A percentile compares a stretch with the other conserved stretches of the same genome.
Conservation (phyloP, 2,113 vertebrate genomes). For the Ciconia boyciana region DNA sequence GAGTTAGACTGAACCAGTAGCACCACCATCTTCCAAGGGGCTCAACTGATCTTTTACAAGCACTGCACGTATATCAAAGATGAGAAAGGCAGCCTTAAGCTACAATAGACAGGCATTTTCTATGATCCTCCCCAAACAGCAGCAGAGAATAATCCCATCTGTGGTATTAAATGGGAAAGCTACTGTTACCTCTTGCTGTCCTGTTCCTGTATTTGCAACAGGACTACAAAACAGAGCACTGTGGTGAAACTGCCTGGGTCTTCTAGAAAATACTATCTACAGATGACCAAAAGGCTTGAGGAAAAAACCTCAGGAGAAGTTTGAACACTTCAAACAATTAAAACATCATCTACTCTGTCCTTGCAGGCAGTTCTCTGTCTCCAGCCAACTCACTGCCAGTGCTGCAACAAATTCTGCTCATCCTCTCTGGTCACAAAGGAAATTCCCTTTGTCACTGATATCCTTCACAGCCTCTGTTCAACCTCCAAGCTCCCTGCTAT, state of each 20-base stretch:
- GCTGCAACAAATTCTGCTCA: neutral
- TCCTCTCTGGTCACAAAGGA: neutral
- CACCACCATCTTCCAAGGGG: neutral
- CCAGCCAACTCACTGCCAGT: neutral
- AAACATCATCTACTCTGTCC: neutral
- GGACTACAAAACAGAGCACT: neutral
- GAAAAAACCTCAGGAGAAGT: neutral
- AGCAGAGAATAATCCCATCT: neutral
- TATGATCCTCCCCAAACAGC: neutral
- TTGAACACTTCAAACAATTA: neutral
- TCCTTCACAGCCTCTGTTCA: too few species aligned
- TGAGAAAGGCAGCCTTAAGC: neutral
- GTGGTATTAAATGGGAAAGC: neutral
- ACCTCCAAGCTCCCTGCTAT: neutral
- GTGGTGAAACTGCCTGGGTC: neutral
- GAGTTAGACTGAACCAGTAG: neutral
- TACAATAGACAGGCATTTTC: neutral
- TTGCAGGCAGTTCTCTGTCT: neutral
- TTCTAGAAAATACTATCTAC: neutral
- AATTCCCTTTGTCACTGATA: neutral
- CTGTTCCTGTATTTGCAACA: neutral
- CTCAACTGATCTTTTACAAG: neutral
- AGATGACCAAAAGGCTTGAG: neutral
- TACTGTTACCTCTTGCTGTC: neutral
- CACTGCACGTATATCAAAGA: neutral